Percentiles rank a stretch among this genome's conserved stretches.
Evolutionary conservation across 2,888 invertebrate species (phyloP).

Genomic region (Plebejus argus): DNA sequence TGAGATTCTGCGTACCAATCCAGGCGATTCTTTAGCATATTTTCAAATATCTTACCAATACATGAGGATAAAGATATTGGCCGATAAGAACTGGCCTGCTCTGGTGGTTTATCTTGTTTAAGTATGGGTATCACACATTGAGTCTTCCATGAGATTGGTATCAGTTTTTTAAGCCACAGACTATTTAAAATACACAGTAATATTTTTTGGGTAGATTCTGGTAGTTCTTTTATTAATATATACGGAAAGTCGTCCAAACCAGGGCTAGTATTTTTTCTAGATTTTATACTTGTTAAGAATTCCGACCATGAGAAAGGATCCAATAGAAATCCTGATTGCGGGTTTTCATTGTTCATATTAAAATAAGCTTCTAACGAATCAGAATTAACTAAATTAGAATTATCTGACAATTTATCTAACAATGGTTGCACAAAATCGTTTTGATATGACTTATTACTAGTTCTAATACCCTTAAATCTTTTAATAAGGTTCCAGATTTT

Average conservation of each 20-base stretch:
- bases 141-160: constrained; percentile 35
- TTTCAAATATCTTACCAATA: constrained; percentile 36
- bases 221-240: constrained; percentile 33
- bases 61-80: constrained; percentile 39
- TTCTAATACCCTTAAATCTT: constrained; percentile 29
- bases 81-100: constrained; percentile 37
- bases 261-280: constrained; percentile 33
- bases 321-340: constrained; percentile 30
- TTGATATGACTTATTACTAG: constrained; percentile 8
- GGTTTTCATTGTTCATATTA: constrained; percentile 29
- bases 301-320: constrained; percentile 34
- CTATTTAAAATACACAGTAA: constrained; percentile 32
- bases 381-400: constrained; percentile 2
- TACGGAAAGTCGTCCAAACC: constrained; percentile 34
- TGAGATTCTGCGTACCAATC: not conserved
- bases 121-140: constrained; percentile 38
- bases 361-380: constrained; percentile 20
- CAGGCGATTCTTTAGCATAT: constrained; percentile 33
- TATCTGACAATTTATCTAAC: constrained; percentile 30
- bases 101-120: constrained; percentile 36
- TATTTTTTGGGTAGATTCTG: constrained; percentile 34
- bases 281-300: constrained; percentile 24
- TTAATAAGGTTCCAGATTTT: constrained; percentile 32
- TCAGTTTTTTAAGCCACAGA: constrained; percentile 35
- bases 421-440: constrained; percentile 32